Percentiles rank a stretch among this genome's conserved stretches.
These are phyloP conservation scores for Caenorhabditis sp. DNA, from an alignment of 2,888 invertebrate species.

Conservation along the genomic window DNA sequence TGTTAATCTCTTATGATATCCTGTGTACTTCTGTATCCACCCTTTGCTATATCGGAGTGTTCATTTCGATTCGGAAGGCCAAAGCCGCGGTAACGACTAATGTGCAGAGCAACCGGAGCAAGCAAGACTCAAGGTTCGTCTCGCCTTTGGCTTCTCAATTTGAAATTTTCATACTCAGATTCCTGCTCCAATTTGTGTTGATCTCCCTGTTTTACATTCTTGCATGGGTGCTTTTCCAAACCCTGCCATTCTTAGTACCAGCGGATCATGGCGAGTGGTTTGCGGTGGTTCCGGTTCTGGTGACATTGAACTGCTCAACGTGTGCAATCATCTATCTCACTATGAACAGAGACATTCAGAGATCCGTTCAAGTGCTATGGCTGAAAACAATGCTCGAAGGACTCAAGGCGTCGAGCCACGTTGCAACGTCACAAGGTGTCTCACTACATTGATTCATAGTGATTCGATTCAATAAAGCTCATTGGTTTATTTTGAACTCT, in stretches of 20 bases:
- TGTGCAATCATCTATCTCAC: constrained; percentile 22
- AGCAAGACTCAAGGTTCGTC: no score
- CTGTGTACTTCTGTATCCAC: constrained; percentile 32
- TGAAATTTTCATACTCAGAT: background rate
- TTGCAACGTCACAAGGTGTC: no score
- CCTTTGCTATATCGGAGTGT: constrained; percentile 27
- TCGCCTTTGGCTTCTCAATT: no score
- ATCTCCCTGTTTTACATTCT: constrained; percentile 29
- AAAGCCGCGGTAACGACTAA: background rate
- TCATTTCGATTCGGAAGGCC: background rate
- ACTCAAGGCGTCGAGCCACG: background rate
- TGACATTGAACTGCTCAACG: constrained; percentile 14
- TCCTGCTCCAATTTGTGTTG: constrained; percentile 33
- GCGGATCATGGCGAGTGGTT: constrained; percentile 12
- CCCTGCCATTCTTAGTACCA: constrained; percentile 25
- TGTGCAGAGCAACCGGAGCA: background rate
- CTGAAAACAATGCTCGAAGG: background rate
- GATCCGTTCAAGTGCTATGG: background rate
- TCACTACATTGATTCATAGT: no score
- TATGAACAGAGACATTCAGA: constrained; percentile 1
- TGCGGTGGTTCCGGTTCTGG: constrained; percentile 13
- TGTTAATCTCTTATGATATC: constrained; percentile 14
- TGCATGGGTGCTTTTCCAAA: constrained; percentile 26
- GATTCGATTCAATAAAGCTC: no score
- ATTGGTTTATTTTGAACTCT: no score